A percentile compares a stretch with the other conserved stretches of the same genome.
phyloP scores from a whole-genome alignment of 2,888 invertebrate genomes.

The Synanthedon tipuliformis region DNA sequence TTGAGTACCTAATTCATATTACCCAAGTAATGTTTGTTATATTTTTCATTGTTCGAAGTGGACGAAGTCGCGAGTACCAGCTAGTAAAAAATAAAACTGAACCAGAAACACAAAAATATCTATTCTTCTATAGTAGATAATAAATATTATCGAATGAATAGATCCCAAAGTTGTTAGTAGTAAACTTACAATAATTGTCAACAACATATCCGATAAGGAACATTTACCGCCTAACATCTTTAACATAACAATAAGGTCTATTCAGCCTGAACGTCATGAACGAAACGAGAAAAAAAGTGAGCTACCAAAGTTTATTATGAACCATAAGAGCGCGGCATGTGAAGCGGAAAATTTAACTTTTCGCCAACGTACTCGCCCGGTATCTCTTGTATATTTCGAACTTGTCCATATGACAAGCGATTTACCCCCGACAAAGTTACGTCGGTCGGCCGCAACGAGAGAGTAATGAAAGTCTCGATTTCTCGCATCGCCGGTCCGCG shows the following conservation, averaged over 20 bases:
- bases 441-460: slow-evolving; percentile 1
- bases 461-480: slow-evolving; percentile 6
- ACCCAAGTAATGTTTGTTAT: too few species aligned
- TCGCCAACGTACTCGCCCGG: not conserved
- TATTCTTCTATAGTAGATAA: too few species aligned
- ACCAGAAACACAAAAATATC: too few species aligned
- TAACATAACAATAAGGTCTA: not conserved
- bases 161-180: too few species aligned
- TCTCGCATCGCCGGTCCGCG: slow-evolving; percentile 5
- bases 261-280: not conserved
- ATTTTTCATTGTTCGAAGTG: too few species aligned
- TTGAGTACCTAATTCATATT: too few species aligned
- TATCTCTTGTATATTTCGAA: slow-evolving; percentile 2
- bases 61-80: too few species aligned
- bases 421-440: slow-evolving; percentile 2
- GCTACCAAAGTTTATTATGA: not conserved
- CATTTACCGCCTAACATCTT: not conserved
- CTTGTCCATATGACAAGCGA: slow-evolving; percentile 1
- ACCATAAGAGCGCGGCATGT: slow-evolving; percentile 7
- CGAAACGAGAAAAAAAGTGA: not conserved
- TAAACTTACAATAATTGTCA: too few species aligned
- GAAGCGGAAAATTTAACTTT: slow-evolving; percentile 13
- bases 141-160: too few species aligned
- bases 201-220: too few species aligned
- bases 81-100: too few species aligned